Evolutionary conservation across 2,113 vertebrate species (phyloP).

Genomic region (Tympanuchus pallidicinctus): DNA sequence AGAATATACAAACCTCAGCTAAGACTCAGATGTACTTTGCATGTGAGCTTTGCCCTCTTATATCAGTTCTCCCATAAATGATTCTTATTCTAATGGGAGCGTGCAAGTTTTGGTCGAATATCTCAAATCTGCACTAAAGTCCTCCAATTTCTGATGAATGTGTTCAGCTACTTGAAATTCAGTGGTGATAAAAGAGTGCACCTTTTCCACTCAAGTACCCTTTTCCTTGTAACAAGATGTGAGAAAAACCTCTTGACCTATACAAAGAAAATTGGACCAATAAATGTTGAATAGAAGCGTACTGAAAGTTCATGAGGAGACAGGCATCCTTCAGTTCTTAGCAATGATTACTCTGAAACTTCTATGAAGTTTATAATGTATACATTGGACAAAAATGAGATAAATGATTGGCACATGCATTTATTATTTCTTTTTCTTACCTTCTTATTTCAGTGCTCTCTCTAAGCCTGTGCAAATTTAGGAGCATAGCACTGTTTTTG

Average conservation of each 20-base stretch:
- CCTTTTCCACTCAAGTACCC: slow-evolving; percentile 41
- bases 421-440: background rate
- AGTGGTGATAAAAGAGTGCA: background rate
- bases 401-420: background rate
- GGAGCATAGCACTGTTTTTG: background rate
- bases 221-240: slow-evolving; percentile 29
- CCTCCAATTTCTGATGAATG: slow-evolving; percentile 27
- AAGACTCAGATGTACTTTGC: background rate
- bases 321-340: background rate
- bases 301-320: slow-evolving; percentile 21
- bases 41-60: background rate
- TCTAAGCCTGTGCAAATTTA: background rate
- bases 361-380: background rate
- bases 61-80: background rate
- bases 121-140: background rate
- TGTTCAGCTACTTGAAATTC: slow-evolving; percentile 34
- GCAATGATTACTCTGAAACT: slow-evolving; percentile 20
- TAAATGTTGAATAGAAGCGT: slow-evolving; percentile 43
- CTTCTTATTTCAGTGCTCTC: background rate
- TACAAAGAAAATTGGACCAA: slow-evolving; percentile 25
- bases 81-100: background rate
- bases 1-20: background rate
- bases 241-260: slow-evolving; percentile 56
- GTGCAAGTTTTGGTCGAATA: background rate
- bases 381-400: slow-evolving; percentile 10